Evolutionary conservation across 2,113 vertebrate species (phyloP).

Genomic region (Passer montanus): DNA sequence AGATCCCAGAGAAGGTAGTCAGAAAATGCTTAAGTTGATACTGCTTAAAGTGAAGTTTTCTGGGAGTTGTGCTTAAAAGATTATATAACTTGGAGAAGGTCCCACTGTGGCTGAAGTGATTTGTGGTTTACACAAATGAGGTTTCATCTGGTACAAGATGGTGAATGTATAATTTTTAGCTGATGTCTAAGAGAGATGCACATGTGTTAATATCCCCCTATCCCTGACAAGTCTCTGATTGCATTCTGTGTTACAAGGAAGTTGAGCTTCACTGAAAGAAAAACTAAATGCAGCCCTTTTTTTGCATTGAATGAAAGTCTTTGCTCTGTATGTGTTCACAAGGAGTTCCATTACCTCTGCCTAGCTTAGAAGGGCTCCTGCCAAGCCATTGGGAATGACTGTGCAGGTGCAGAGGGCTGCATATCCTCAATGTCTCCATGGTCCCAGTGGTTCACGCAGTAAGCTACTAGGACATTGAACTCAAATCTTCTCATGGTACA

Average conservation of each 20-base stretch:
- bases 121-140: slow-evolving; percentile 25
- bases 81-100: not conserved
- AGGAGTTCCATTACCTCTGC: not conserved
- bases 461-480: not conserved
- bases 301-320: not conserved
- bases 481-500: not conserved
- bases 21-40: not conserved
- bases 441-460: not conserved
- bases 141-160: slow-evolving; percentile 35
- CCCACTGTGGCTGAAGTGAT: not conserved
- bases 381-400: not conserved
- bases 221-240: not conserved
- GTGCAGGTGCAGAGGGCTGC: not conserved
- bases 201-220: not conserved
- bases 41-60: not conserved
- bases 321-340: not conserved
- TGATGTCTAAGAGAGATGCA: not conserved
- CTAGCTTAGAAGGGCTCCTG: not conserved
- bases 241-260: not conserved
- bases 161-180: slow-evolving; percentile 27
- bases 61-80: not conserved
- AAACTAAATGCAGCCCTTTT: slow-evolving; percentile 5
- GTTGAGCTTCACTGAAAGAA: slow-evolving; percentile 23
- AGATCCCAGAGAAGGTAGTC: not conserved
- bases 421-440: accelerated